Conservation (phyloP, 2,113 vertebrate genomes). For the Xerus inauris region DNA sequence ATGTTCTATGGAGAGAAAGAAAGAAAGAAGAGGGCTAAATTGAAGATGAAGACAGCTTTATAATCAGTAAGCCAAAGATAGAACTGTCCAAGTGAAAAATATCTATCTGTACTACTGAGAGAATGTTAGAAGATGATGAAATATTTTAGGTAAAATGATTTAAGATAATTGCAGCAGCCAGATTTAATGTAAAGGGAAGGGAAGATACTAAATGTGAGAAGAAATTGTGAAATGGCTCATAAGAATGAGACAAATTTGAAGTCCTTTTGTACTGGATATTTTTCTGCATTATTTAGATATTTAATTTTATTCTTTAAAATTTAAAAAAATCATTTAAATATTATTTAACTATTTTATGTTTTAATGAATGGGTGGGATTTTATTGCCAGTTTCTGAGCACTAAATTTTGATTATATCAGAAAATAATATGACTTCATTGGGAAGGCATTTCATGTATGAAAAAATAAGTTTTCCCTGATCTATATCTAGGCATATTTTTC, state of each 20-base stretch:
- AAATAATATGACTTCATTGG: conserved; percentile 59
- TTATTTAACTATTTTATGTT: background rate
- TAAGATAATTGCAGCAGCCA: background rate
- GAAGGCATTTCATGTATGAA: conserved; percentile 12
- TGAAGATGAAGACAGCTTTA: background rate
- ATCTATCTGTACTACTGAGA: background rate
- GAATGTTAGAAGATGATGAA: background rate
- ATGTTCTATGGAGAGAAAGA: background rate
- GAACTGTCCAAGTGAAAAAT: background rate
- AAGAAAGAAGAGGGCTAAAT: background rate
- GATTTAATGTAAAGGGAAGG: conserved; percentile 37
- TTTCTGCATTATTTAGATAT: background rate
- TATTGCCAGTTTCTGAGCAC: conserved; percentile 19
- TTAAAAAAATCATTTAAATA: background rate
- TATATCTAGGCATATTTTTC: conserved; percentile 41
- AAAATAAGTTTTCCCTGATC: background rate
- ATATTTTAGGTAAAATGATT: background rate
- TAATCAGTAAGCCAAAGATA: conserved; percentile 9
- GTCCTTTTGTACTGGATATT: background rate
- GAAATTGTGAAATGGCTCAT: background rate
- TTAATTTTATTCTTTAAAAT: background rate
- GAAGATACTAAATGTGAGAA: background rate
- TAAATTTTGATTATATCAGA: conserved; percentile 47
- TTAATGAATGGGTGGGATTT: conserved; percentile 35
- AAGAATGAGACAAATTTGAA: background rate